Conservation (phyloP, 2,113 vertebrate species). For the Patagioenas fasciata region DNA sequence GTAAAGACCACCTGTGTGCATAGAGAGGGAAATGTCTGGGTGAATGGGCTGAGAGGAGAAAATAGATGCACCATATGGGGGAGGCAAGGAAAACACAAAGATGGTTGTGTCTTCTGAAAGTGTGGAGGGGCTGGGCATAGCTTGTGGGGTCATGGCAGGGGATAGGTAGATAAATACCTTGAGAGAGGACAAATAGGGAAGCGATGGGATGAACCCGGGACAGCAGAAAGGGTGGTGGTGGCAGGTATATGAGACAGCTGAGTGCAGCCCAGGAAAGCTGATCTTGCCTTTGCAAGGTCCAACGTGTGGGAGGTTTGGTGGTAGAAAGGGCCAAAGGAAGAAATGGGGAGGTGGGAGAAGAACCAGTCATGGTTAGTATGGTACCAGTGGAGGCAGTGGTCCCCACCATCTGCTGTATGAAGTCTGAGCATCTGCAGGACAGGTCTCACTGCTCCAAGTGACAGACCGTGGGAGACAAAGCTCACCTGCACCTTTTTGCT, state of each 20-base stretch:
- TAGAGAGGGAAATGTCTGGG: fast-evolving
- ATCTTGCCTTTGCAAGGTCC: not conserved
- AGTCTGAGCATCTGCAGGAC: not conserved
- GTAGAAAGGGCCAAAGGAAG: not conserved
- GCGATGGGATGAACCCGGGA: not conserved
- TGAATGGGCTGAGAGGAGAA: not conserved
- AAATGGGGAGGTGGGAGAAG: not conserved
- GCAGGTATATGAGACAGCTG: not conserved
- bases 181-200: not conserved
- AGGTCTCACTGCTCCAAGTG: not conserved
- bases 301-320: not conserved
- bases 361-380: not conserved
- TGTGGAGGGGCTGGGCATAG: not conserved
- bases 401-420: not conserved
- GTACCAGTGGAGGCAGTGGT: not conserved
- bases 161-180: not conserved
- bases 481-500: not conserved
- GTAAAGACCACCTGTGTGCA: not conserved
- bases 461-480: not conserved
- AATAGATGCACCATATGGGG: not conserved
- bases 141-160: not conserved
- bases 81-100: not conserved
- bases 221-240: not conserved
- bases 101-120: not conserved
- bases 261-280: not conserved